Conservation (phyloP, 2,888 invertebrate species). For the Athalia circularis region DNA sequence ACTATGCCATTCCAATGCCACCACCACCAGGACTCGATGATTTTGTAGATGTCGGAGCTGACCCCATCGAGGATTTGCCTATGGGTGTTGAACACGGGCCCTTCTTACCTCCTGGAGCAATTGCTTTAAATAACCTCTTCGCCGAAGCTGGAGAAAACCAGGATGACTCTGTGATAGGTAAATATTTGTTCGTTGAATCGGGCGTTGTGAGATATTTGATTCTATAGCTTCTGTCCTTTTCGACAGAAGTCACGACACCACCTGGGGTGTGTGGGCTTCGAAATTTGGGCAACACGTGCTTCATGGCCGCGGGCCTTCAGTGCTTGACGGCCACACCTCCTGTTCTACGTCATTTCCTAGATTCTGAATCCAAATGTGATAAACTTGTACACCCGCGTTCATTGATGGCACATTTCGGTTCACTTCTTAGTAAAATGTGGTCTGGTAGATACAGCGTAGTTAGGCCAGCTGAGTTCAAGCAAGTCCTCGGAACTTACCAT, state of each 20-base stretch:
- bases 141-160: conserved; percentile 68
- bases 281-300: conserved; percentile 78
- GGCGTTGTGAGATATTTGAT: not conserved
- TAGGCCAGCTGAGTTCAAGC: conserved; percentile 78
- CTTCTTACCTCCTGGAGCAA: conserved; percentile 67
- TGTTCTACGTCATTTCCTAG: conserved; percentile 76
- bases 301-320: conserved; percentile 78
- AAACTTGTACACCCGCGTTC: conserved; percentile 68
- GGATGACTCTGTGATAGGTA: conserved; percentile 70
- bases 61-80: conserved; percentile 62
- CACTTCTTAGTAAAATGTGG: conserved; percentile 78
- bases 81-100: conserved; percentile 68
- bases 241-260: conserved; percentile 60
- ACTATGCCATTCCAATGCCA: conserved; percentile 69
- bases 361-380: conserved; percentile 65
- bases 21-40: conserved; percentile 67
- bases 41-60: conserved; percentile 65
- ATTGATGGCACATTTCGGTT: conserved; percentile 76
- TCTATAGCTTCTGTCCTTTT: not conserved
- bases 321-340: conserved; percentile 77
- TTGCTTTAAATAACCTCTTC: conserved; percentile 69
- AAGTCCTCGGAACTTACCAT: conserved; percentile 77
- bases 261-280: conserved; percentile 77
- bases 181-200: conserved; percentile 36
- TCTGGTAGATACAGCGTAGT: conserved; percentile 76